A percentile compares a stretch with the other conserved stretches of the same genome.
Evolutionary conservation across 2,113 vertebrate species (phyloP).

Genomic region (Gopherus evgoodei): DNA sequence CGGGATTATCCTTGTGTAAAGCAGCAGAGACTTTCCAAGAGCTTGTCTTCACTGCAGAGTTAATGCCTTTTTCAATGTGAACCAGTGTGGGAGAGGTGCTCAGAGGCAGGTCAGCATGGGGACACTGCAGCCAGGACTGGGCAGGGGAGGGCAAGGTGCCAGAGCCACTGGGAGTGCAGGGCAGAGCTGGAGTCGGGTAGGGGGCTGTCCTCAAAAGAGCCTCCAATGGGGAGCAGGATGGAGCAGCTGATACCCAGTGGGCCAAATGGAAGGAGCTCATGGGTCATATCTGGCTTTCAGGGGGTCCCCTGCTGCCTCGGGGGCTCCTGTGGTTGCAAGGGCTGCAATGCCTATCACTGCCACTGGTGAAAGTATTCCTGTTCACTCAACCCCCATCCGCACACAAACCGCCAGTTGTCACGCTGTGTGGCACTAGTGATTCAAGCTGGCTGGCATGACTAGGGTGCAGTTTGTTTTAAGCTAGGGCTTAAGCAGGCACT

Average conservation of each 20-base stretch:
- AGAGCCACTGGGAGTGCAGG: background rate
- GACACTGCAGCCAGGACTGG: background rate
- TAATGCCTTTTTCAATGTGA: background rate
- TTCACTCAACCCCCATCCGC: background rate
- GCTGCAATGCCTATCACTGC: background rate
- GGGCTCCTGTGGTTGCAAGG: background rate
- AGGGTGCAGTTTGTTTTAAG: background rate
- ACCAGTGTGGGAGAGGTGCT: background rate
- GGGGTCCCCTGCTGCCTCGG: background rate
- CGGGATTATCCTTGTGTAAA: background rate
- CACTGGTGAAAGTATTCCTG: background rate
- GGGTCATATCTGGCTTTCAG: background rate
- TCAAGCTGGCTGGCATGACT: conserved; percentile 18
- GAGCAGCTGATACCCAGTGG: background rate
- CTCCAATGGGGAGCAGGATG: background rate
- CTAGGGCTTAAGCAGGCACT: background rate
- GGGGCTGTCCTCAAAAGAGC: background rate
- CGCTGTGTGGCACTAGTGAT: background rate
- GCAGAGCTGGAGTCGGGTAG: background rate
- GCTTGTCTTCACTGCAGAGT: background rate
- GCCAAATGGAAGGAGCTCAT: background rate
- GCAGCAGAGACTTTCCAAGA: background rate
- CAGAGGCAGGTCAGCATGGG: background rate
- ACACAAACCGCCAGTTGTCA: background rate
- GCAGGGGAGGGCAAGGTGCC: background rate